phyloP scores from a whole-genome alignment of 2,797 vertebrate genomes.

The Onychomys torridus region DNA sequence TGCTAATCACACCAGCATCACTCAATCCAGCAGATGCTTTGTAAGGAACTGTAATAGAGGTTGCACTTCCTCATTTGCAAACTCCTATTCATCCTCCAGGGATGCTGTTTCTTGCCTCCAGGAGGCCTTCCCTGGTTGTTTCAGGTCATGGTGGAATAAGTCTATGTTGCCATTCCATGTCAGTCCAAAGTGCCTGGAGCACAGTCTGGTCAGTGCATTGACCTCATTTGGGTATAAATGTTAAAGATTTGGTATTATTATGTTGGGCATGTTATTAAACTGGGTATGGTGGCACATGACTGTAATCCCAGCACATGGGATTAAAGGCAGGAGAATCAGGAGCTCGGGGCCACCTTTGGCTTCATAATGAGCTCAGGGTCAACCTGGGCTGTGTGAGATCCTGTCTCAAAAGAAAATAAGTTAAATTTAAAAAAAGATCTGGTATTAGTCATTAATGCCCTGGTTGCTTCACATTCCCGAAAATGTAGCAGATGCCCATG shows the following conservation, averaged over 20 bases:
- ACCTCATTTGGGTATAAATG: no score
- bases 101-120: not conserved
- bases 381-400: no score
- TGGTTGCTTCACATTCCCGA: not conserved
- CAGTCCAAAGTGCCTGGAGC: not conserved
- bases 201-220: not conserved
- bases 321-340: not conserved
- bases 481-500: accelerated
- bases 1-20: not conserved
- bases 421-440: not conserved
- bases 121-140: not conserved
- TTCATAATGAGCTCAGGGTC: not conserved
- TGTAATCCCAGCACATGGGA: not conserved
- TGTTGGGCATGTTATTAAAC: not conserved
- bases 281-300: not conserved
- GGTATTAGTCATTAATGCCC: not conserved
- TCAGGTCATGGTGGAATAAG: not conserved
- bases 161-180: accelerated
- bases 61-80: not conserved
- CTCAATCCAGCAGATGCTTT: not conserved
- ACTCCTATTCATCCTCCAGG: not conserved
- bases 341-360: not conserved
- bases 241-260: not conserved
- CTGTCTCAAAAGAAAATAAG: not conserved
- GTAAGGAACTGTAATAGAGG: no score